These are phyloP conservation scores for Zaprionus inermis DNA, from an alignment of 1,140 invertebrate genomes.

Conservation along the genomic window DNA sequence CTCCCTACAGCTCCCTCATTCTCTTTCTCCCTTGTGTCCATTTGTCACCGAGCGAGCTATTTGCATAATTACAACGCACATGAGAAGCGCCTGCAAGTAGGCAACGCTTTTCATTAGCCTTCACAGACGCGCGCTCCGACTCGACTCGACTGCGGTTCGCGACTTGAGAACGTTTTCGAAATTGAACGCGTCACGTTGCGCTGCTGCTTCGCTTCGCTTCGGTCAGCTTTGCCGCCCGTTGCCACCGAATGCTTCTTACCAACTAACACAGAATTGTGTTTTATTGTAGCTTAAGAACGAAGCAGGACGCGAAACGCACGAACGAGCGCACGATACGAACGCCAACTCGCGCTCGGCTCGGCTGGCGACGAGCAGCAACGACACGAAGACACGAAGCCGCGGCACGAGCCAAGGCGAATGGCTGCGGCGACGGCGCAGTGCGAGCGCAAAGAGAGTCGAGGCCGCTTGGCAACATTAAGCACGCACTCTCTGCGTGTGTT, in stretches of 20 bases:
- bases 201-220: slow-evolving; percentile 11
- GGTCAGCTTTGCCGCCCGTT: slow-evolving; percentile 70
- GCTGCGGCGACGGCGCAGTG: slow-evolving; percentile 22
- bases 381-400: slow-evolving; percentile 2
- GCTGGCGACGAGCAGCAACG: background rate
- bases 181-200: slow-evolving; percentile 15
- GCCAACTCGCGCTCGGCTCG: background rate
- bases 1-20: too few relatives aligned
- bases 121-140: background rate
- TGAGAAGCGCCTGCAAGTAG: slow-evolving; percentile 56
- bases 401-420: slow-evolving; percentile 5
- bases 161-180: slow-evolving; percentile 27
- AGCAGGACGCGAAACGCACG: background rate
- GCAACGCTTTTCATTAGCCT: slow-evolving; percentile 48
- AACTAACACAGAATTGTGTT: slow-evolving; percentile 76
- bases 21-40: slow-evolving; percentile 26
- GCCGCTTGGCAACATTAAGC: slow-evolving; percentile 30
- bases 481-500: slow-evolving; percentile 22
- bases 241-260: slow-evolving; percentile 76
- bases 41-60: slow-evolving; percentile 51
- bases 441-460: slow-evolving; percentile 7
- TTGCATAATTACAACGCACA: slow-evolving; percentile 80
- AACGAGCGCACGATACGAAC: slow-evolving; percentile 1
- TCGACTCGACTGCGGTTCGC: slow-evolving; percentile 9
- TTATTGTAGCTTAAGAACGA: slow-evolving; percentile 76